These are phyloP conservation scores for Micronisus gabar DNA, from an alignment of 2,113 vertebrate species.

Conservation along the genomic window DNA sequence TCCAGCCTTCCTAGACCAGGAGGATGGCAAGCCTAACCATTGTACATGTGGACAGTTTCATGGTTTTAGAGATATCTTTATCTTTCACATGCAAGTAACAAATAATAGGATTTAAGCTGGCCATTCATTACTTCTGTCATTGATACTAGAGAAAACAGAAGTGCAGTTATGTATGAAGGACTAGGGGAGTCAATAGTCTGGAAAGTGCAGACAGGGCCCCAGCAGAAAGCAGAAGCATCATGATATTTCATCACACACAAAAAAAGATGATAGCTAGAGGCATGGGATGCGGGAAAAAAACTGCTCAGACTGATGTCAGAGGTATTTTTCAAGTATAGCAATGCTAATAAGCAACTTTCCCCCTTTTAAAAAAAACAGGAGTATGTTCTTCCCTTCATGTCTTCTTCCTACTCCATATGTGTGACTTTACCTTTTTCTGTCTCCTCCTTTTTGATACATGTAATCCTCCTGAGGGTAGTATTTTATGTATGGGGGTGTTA, in stretches of 20 bases:
- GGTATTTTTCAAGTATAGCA: not conserved
- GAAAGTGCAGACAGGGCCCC: not conserved
- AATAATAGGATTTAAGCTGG: not conserved
- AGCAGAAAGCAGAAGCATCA: not conserved
- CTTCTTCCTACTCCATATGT: not conserved
- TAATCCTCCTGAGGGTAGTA: not conserved
- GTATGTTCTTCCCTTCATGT: not conserved
- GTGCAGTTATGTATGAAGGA: not conserved
- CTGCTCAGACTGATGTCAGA: not conserved
- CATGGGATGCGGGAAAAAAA: not conserved
- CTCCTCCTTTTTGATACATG: not conserved
- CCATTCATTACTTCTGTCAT: not conserved
- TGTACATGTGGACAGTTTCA: not conserved
- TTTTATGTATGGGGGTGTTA: not conserved
- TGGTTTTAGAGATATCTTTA: not conserved
- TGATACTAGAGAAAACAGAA: not conserved
- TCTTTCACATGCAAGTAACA: not conserved
- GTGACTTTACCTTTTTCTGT: not conserved
- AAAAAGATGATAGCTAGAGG: not conserved
- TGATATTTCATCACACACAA: not conserved
- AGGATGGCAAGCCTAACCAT: not conserved
- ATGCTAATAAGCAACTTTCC: not conserved
- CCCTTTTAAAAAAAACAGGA: not conserved
- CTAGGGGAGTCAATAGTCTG: not conserved
- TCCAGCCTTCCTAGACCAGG: not conserved